Evolutionary conservation across 2,113 vertebrate species (phyloP), one percentile per base, ranked within the genome.

Genomic region (Salvator merianae): DNA sequence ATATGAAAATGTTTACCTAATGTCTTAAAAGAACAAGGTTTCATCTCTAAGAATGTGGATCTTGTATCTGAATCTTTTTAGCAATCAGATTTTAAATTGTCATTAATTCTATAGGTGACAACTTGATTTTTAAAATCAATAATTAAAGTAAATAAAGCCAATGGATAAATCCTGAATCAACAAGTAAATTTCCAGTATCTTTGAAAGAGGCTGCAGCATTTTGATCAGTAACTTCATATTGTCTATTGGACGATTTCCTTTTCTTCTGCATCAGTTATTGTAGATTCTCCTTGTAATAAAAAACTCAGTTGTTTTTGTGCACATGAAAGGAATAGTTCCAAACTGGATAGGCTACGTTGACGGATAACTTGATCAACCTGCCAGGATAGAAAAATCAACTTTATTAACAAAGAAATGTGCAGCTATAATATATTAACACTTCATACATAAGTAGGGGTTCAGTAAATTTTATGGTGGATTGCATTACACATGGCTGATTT

Each of bases 271-370:
- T 47, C 94, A 40, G 84, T 38, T 82, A 91, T 72, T 7, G 77
- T 12, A 47, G 93, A 87, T 30, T 95, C 93, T 9, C 96, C 95
- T 34, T 94, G 94, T 85, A 97, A 90, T 63, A 97, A 91, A 80
- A 93, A 71, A 10, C 89, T 92, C 84, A 97, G 88, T 84, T 97
- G 97, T 76, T 96, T 96, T 90, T 97, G 97, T 32, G 96, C 97
- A 83, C 97, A 97, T 18, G 96, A 96, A n/a, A 97, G 95, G 93
- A 97, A 97, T 43, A 97, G 94, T 88, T 96, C 96, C 96, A 97
- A 91, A 85, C 96, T 97, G 85, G 92, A 94, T 32, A 97, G 93
- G 93, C 94, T 95, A 87, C 95, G 94, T 71, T 96, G 96, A 36
- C 93, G 96, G 55, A 95, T 90, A 74, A 95, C 92, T 88, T 96